Percentiles rank a stretch among this genome's conserved stretches.
Evolutionary conservation across 2,888 invertebrate species (phyloP).

Genomic region (Eupithecia inturbata): DNA sequence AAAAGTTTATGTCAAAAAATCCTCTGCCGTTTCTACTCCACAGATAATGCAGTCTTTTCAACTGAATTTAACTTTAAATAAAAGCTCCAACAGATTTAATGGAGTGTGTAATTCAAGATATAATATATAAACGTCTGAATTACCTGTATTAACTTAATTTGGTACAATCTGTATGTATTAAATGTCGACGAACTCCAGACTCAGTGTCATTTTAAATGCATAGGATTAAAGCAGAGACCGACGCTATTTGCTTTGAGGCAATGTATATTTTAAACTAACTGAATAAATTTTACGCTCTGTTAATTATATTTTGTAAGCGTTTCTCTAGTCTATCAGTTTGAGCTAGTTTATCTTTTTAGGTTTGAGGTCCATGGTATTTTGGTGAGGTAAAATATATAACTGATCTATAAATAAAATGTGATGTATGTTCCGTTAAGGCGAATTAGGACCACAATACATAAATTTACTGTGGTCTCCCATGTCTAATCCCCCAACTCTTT

Average conservation of each 20-base stretch:
- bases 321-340: neutral
- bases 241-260: conserved; percentile 2
- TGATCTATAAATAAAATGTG: neutral
- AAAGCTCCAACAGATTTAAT: neutral
- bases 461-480: too few relatives aligned
- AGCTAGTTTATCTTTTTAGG: neutral
- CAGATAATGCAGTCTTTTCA: neutral
- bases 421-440: too few relatives aligned
- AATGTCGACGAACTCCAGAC: conserved; percentile 7
- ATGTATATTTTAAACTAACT: neutral
- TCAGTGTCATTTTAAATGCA: conserved; percentile 10
- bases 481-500: too few relatives aligned
- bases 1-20: neutral
- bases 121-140: neutral
- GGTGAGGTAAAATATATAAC: neutral
- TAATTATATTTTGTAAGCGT: neutral
- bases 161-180: neutral
- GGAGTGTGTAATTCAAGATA: neutral
- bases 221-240: neutral
- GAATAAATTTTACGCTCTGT: neutral
- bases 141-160: neutral
- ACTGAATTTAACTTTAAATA: neutral
- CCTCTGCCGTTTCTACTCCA: neutral
- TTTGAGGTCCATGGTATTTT: neutral
- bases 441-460: too few relatives aligned